Conservation (phyloP, 2,113 vertebrate species). For the Tupaia tana region DNA sequence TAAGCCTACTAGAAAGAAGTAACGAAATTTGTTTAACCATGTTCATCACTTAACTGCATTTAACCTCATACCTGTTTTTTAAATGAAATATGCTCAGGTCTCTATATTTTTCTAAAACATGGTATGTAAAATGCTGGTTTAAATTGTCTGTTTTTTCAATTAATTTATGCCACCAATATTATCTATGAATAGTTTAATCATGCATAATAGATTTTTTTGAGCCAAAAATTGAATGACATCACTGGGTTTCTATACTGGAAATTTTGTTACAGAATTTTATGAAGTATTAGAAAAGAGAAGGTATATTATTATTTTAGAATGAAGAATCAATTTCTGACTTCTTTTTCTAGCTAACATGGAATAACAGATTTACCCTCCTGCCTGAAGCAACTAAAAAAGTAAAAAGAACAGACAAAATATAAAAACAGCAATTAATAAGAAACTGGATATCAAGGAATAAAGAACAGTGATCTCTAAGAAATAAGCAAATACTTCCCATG, state of each 20-base stretch:
- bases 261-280: neutral
- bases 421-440: neutral
- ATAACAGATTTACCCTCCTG: neutral
- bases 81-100: neutral
- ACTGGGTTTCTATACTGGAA: neutral
- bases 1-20: slow-evolving; percentile 16
- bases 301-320: neutral
- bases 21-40: neutral
- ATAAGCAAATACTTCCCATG: neutral
- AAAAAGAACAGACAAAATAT: neutral
- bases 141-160: neutral
- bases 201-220: neutral
- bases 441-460: neutral
- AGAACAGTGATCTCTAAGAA: neutral
- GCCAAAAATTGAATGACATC: neutral
- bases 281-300: neutral
- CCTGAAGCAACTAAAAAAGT: neutral
- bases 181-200: slow-evolving; percentile 21
- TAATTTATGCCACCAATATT: neutral
- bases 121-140: neutral
- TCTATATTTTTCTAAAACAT: slow-evolving; percentile 8
- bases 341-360: neutral
- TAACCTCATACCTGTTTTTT: neutral
- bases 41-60: slow-evolving; percentile 5
- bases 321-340: neutral